phyloP scores from a whole-genome alignment of 2,113 vertebrate species.

The Andinoacara biseriatus region DNA sequence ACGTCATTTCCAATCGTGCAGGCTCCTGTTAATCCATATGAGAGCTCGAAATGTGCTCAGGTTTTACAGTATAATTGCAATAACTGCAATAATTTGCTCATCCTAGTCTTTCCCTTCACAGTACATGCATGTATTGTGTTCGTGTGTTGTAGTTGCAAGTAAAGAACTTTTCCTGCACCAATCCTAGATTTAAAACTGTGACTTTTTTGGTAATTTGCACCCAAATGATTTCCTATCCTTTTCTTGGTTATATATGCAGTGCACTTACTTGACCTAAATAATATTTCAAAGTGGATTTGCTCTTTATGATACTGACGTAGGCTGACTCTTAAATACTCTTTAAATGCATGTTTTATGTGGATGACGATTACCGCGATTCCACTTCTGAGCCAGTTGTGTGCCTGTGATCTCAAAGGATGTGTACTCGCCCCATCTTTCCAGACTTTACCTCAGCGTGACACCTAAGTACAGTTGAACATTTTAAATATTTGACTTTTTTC shows the following conservation, averaged over 20 bases:
- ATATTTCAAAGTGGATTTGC: slow-evolving; percentile 55
- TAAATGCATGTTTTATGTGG: slow-evolving; percentile 72
- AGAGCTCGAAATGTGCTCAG: neutral
- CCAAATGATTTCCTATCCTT: slow-evolving; percentile 23
- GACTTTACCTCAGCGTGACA: slow-evolving; percentile 42
- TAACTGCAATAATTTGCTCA: neutral
- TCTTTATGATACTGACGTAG: slow-evolving; percentile 70
- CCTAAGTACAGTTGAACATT: slow-evolving; percentile 2
- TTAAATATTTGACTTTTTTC: neutral
- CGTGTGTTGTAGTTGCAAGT: neutral
- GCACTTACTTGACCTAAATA: slow-evolving; percentile 62
- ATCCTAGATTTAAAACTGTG: neutral
- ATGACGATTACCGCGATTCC: slow-evolving; percentile 69
- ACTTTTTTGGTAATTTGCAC: slow-evolving; percentile 16
- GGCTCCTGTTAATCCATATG: neutral
- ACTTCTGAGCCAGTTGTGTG: slow-evolving; percentile 61
- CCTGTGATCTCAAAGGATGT: slow-evolving; percentile 60
- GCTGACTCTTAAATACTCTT: slow-evolving; percentile 70
- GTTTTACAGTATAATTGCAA: neutral
- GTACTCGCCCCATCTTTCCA: neutral
- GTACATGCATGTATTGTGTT: neutral
- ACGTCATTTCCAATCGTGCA: neutral
- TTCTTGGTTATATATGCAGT: slow-evolving; percentile 37
- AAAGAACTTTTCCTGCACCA: neutral
- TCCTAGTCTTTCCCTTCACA: neutral